These are phyloP conservation scores for Masticophis lateralis DNA, from an alignment of 2,797 vertebrate species.

Conservation along the genomic window DNA sequence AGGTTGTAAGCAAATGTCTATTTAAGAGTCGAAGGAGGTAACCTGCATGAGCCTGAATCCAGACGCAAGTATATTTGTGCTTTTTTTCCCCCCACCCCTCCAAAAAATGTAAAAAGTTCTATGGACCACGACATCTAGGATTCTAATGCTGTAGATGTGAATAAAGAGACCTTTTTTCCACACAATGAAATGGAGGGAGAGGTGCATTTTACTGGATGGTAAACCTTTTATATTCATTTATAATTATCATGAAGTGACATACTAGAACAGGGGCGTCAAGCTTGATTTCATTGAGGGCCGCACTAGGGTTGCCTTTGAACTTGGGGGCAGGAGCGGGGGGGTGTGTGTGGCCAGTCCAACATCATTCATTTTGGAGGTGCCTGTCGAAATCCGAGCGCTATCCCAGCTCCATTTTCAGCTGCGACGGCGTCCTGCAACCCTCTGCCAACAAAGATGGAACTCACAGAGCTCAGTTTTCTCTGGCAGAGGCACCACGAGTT, in stretches of 20 bases:
- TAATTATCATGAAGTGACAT: background rate
- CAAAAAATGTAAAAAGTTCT: background rate
- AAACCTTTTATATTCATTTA: background rate
- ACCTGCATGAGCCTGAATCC: background rate
- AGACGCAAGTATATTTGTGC: background rate
- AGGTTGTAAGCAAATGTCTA: background rate
- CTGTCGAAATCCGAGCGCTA: no score
- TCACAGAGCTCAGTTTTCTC: no score
- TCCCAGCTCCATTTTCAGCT: no score
- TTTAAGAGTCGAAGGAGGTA: background rate
- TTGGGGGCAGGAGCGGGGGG: no score
- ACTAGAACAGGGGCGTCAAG: no score
- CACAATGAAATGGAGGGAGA: background rate
- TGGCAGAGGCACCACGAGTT: no score
- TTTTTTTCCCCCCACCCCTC: slow-evolving; percentile 1
- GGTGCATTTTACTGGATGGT: background rate
- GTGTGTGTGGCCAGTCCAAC: no score
- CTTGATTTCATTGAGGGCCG: no score
- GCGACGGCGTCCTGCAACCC: no score
- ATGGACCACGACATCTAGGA: background rate
- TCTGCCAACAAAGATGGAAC: no score
- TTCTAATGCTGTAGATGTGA: slow-evolving; percentile 4
- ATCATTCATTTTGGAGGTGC: no score
- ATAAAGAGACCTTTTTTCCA: slow-evolving; percentile 1
- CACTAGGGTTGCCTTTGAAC: no score